These are phyloP conservation scores for Riparia riparia DNA, from an alignment of 2,113 vertebrate genomes.

Conservation along the genomic window DNA sequence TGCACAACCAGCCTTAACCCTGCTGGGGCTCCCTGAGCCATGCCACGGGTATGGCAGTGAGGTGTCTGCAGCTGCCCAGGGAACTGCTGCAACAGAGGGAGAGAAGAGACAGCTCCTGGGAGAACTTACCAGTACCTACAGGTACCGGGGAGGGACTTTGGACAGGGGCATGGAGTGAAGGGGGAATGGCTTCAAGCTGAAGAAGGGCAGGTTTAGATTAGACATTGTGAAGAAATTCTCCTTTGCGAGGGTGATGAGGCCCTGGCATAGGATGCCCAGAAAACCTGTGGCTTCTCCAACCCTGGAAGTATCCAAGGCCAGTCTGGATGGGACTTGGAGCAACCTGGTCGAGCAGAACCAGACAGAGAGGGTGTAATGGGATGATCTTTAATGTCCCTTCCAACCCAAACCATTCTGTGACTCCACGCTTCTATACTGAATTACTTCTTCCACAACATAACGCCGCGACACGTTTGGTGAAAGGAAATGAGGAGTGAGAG, in stretches of 20 bases:
- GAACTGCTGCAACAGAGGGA: not conserved
- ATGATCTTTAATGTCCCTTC: not conserved
- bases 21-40: not conserved
- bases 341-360: not conserved
- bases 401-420: not conserved
- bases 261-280: not conserved
- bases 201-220: not conserved
- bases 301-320: not conserved
- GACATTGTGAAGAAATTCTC: not conserved
- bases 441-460: not conserved
- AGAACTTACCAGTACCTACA: not conserved
- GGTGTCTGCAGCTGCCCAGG: not conserved
- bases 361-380: not conserved
- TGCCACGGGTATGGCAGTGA: accelerated
- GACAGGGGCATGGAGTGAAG: not conserved
- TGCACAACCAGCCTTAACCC: too few species aligned
- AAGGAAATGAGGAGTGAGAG: not conserved
- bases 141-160: not conserved
- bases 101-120: not conserved
- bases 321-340: accelerated
- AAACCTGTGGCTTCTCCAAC: not conserved
- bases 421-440: not conserved
- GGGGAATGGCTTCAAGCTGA: not conserved
- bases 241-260: not conserved
- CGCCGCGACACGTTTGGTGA: not conserved